phyloP scores from a whole-genome alignment of 2,797 vertebrate genomes.

The Poecilia gillii region DNA sequence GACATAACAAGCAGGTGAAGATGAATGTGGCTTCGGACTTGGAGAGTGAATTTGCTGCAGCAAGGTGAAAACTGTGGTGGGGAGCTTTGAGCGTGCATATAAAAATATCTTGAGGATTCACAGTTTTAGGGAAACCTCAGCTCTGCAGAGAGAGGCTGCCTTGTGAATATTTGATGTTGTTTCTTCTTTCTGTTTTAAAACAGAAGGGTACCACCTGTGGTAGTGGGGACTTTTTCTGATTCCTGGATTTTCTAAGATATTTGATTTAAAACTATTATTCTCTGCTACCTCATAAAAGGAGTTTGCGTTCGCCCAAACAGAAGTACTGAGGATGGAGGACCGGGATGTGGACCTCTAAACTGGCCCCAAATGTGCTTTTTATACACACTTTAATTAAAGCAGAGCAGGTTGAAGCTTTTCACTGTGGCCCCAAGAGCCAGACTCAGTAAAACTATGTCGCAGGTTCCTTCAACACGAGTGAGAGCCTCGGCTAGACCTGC shows the following conservation, averaged over 20 bases:
- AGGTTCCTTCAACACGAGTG: slow-evolving; percentile 69
- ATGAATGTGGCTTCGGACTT: slow-evolving; percentile 16
- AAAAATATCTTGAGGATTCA: slow-evolving; percentile 53
- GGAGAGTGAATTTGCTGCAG: slow-evolving; percentile 42
- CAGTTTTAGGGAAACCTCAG: slow-evolving; percentile 53
- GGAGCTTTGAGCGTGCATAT: slow-evolving; percentile 37
- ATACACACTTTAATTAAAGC: slow-evolving; percentile 67
- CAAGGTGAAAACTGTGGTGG: slow-evolving; percentile 21
- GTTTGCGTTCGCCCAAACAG: slow-evolving; percentile 8
- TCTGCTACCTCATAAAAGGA: slow-evolving; percentile 51
- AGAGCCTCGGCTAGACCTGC: slow-evolving; percentile 54
- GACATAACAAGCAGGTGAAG: slow-evolving; percentile 22
- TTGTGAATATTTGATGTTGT: slow-evolving; percentile 38
- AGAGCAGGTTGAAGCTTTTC: slow-evolving; percentile 54
- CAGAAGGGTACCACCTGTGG: slow-evolving; percentile 20
- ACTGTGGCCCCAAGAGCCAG: slow-evolving; percentile 42
- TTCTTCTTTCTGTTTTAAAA: slow-evolving; percentile 31
- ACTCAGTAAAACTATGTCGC: slow-evolving; percentile 52
- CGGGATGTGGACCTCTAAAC: slow-evolving; percentile 18
- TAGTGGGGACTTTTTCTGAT: slow-evolving; percentile 1
- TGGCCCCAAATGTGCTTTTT: slow-evolving; percentile 43
- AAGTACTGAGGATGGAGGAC: slow-evolving; percentile 5
- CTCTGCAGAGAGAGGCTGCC: slow-evolving; percentile 45
- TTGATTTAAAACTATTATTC: slow-evolving; percentile 32
- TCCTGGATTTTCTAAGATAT: slow-evolving; percentile 22